Evolutionary conservation across 2,113 vertebrate species (phyloP).

Genomic region (Rhinolophus sinicus): DNA sequence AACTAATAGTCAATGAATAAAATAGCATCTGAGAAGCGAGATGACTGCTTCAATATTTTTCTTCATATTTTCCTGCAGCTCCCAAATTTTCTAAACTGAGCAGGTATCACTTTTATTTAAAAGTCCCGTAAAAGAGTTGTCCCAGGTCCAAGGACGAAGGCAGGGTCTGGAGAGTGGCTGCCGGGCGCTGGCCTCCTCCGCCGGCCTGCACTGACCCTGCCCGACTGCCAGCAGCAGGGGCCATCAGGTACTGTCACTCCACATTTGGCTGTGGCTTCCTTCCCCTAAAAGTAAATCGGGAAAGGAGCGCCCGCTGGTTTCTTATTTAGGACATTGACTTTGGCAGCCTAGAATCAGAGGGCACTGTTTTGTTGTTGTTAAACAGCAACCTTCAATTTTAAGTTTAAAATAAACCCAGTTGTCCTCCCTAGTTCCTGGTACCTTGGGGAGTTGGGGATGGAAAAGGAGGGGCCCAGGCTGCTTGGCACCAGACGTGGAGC

Average conservation of each 20-base stretch:
- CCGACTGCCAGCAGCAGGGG: neutral
- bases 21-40: neutral
- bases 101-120: neutral
- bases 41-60: neutral
- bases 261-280: slow-evolving; percentile 39
- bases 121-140: neutral
- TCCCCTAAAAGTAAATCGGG: neutral
- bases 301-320: neutral
- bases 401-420: slow-evolving; percentile 62
- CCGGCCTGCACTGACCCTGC: neutral
- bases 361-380: neutral
- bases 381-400: slow-evolving; percentile 69
- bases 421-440: neutral
- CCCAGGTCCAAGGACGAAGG: neutral
- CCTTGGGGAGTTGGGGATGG: neutral
- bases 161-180: rapidly evolving
- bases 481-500: rapidly evolving
- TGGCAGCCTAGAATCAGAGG: neutral
- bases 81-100: neutral
- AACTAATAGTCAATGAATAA: neutral
- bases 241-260: neutral
- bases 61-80: neutral
- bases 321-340: slow-evolving; percentile 61
- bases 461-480: neutral
- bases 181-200: neutral